A percentile compares a stretch with the other conserved stretches of the same genome.
These are phyloP conservation scores for Leptura quadrifasciata DNA, from an alignment of 2,888 invertebrate species.

Conservation along the genomic window DNA sequence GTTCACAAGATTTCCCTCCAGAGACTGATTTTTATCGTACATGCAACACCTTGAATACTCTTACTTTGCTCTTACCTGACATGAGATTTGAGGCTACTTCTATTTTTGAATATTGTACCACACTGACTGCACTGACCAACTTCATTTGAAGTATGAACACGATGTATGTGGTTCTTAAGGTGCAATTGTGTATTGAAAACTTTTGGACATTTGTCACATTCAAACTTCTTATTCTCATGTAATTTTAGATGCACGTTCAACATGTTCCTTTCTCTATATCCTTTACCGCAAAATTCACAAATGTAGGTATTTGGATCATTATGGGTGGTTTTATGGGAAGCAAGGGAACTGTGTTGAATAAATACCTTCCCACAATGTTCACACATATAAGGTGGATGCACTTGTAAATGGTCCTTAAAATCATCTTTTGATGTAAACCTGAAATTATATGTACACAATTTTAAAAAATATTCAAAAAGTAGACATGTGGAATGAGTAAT, in stretches of 20 bases:
- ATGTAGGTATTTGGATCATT: constrained; percentile 41
- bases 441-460: not conserved
- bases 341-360: constrained; percentile 13
- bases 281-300: constrained; percentile 51
- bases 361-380: constrained; percentile 10
- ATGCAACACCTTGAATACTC: too few species aligned
- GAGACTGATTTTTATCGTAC: too few species aligned
- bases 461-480: too few species aligned
- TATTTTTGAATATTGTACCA: constrained; percentile 45
- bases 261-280: constrained; percentile 29
- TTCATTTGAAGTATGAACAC: not conserved
- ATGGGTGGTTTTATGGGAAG: constrained; percentile 3
- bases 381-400: constrained; percentile 3
- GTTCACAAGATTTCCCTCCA: too few species aligned
- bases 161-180: not conserved
- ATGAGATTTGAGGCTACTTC: constrained; percentile 45
- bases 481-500: too few species aligned
- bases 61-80: constrained; percentile 47
- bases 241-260: constrained; percentile 43
- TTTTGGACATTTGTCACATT: constrained; percentile 46
- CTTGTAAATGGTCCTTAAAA: not conserved
- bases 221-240: constrained; percentile 40
- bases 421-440: constrained; percentile 16
- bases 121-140: not conserved
- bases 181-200: not conserved